These are phyloP conservation scores for Caenorhabditis tropicalis DNA, from an alignment of 1,140 invertebrate species.

Conservation along the genomic window DNA sequence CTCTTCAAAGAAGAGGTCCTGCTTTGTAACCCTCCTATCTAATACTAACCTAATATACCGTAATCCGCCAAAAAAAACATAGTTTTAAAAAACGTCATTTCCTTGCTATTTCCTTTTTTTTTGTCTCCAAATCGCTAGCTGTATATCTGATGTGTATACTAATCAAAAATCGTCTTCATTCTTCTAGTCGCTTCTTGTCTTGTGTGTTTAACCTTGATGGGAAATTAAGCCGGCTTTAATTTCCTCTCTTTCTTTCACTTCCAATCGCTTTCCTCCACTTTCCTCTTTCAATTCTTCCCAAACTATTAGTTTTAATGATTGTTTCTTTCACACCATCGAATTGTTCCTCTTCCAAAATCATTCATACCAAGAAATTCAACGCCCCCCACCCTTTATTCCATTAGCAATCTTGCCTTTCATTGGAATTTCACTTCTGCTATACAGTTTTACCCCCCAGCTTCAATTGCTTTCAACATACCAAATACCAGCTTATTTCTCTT, in stretches of 20 bases:
- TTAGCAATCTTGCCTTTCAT: slow-evolving; percentile 1
- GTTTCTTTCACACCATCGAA: not conserved
- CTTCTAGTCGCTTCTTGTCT: slow-evolving; percentile 36
- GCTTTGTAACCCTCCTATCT: too few relatives aligned
- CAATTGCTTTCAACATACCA: not conserved
- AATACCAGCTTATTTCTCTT: slow-evolving; percentile 9
- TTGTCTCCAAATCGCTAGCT: not conserved
- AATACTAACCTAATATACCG: not conserved
- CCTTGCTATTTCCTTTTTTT: not conserved
- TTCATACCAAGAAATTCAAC: too few relatives aligned
- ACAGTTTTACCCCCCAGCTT: not conserved
- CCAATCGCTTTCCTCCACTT: not conserved
- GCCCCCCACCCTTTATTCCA: slow-evolving; percentile 5
- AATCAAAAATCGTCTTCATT: not conserved
- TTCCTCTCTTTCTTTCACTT: not conserved
- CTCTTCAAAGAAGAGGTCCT: not conserved
- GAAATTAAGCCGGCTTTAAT: slow-evolving; percentile 36
- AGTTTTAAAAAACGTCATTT: not conserved
- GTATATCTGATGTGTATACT: slow-evolving; percentile 7
- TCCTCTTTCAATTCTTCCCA: not conserved
- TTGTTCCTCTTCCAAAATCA: not conserved
- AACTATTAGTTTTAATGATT: not conserved
- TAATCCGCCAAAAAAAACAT: too few relatives aligned
- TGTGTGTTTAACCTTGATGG: slow-evolving; percentile 12
- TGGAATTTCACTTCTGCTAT: too few relatives aligned